These are phyloP conservation scores for Triplophysa siluroides DNA, from an alignment of 2,113 vertebrate genomes.

Conservation along the genomic window DNA sequence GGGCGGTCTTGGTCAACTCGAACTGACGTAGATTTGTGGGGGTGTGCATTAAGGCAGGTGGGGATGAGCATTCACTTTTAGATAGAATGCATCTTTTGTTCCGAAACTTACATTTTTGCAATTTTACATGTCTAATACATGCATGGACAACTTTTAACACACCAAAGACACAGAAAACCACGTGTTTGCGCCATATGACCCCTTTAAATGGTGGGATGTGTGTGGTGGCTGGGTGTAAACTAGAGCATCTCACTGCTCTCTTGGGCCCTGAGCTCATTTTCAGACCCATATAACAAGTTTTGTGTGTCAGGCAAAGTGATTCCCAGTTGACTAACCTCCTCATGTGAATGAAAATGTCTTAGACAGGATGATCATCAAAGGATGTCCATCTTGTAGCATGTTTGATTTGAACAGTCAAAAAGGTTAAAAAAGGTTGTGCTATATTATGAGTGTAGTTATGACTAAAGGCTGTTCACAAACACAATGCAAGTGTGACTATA, in stretches of 20 bases:
- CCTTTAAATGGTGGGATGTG: background rate
- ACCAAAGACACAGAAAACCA: too few species aligned
- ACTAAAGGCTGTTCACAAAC: background rate
- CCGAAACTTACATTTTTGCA: too few species aligned
- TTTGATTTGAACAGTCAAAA: constrained; percentile 2
- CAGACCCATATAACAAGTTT: constrained; percentile 68
- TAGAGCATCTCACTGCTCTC: constrained; percentile 66
- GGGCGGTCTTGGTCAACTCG: too few species aligned
- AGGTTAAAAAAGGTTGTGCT: background rate
- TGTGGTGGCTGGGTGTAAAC: constrained; percentile 52
- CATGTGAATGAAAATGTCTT: constrained; percentile 22
- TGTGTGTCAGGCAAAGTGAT: constrained; percentile 55
- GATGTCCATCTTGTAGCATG: background rate
- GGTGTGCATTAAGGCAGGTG: too few species aligned
- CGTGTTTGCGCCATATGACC: too few species aligned
- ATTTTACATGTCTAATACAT: too few species aligned
- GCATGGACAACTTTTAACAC: too few species aligned
- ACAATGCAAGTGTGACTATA: background rate
- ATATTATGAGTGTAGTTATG: background rate
- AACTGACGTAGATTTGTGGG: too few species aligned
- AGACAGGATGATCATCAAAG: background rate
- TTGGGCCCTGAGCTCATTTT: constrained; percentile 69
- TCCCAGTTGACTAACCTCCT: background rate
- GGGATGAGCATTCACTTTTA: too few species aligned
- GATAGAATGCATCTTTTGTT: too few species aligned